Evolutionary conservation across 2,888 invertebrate species (phyloP), one percentile per base, ranked within the genome.

Genomic region (Bembecia ichneumoniformis): DNA sequence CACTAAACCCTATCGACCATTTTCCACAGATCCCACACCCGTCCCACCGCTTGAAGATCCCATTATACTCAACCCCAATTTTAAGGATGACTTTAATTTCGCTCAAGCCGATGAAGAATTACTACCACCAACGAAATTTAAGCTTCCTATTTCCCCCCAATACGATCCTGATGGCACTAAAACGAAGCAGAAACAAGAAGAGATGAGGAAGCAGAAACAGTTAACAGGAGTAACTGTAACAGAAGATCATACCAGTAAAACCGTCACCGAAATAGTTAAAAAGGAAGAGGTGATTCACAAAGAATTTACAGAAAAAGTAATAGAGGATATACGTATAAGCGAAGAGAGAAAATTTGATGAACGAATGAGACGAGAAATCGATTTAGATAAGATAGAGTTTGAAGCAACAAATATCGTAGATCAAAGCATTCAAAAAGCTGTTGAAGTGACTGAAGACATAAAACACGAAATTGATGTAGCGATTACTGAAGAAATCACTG

Each of bases 11-110:
- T 86, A 76, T 51, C 62, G 80, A 40, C 77, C 83, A 0, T 84
- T 80, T 51, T 79, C 84, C 0, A 77, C 77, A 7, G 76, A 83
- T 58, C 77, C 82, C 1, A 47, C 74, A 1, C 52, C 58, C 1
- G 58, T 82, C 0, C 80, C 81, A 0, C 66, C 74, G 13, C 43
- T 83, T 52, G 84, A 86, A 61, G 71, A 77, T 0, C 83, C 86
- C 15, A 77, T 84, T 2, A 78, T 83, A 36, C 59, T 84, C 0
- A 82, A 83, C 34, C 73, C 79, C 16, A 58, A 70, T 43, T 78
- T 76, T 48, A 62, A 71, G 40, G 81, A 87, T 58, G 63, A 66
- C 4, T 79, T 82, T 40, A 62, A 68, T 13, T 54, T 51, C 34
- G 57, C 40, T 20, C 58, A 66, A 40, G 43, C 11, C 3, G 65